Base-by-base conservation (phyloP, 1,140 invertebrate genomes). In the Limonius californicus region DNA sequence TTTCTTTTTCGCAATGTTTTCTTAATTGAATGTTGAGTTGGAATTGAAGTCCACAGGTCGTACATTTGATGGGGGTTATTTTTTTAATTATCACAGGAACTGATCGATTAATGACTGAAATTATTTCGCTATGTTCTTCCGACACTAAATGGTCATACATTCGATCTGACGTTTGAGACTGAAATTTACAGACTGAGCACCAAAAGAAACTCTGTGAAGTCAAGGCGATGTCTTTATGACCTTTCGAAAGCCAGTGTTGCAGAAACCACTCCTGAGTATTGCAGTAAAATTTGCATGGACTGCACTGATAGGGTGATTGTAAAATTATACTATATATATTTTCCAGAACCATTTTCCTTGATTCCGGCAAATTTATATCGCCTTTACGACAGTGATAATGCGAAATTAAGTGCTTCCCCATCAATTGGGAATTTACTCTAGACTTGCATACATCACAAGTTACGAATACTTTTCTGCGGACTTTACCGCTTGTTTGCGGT, bases 341-440 rank as follows among this genome's bases (percentile, higher is more conserved):
- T 45, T 87, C 83, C 18, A 92, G 78, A 42, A 93, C 84, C 67
- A 90, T 81, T 18, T 79, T 74, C 63, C 79, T 79, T 32, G 84
- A 82, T 20, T 75, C 74, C 15, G 76, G 74, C 58, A 79, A 79
- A 45, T 74, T 77, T n/a, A 80, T 78, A 60, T 82, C 79, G 61
- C 84, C 83, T 70, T 87, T 87, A 67, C 87, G 81, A 69, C 87
- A 90, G 73, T 92, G 90, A 76, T 88, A 92, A 75, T 89, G 88
- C 21, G 89, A 92, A 58, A 92, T 89, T 56, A 92, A 79, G 78
- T 92, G 90, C 73, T 91, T 91, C 57, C 90, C 89, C 77, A 92
- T 86, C 64, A 89, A 76, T 61, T 86, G 80, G 1, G 81, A 80
- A 56, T 81, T 81, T 19, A 91, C 86, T 65, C 83, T 82, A 12